Evolutionary conservation across 2,113 vertebrate species (phyloP).

Genomic region (Grammomys surdaster): DNA sequence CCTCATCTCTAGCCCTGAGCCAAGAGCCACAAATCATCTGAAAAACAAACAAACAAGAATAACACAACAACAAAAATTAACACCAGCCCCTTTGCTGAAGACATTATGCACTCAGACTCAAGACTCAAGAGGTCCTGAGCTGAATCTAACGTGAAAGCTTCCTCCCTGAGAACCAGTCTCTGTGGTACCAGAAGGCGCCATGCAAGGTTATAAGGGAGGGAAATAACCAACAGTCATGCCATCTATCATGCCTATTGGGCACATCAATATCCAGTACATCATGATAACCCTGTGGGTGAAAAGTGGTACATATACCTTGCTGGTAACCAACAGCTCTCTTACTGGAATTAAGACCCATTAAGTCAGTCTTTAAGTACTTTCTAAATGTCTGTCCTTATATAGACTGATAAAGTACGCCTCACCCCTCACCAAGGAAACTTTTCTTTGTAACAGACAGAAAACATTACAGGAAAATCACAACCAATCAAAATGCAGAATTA

Average conservation of each 20-base stretch:
- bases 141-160: neutral
- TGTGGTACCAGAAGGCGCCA: neutral
- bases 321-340: neutral
- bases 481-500: neutral
- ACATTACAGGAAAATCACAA: neutral
- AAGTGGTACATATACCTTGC: neutral
- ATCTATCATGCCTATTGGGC: neutral
- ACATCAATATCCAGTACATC: neutral
- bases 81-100: neutral
- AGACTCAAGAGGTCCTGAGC: neutral
- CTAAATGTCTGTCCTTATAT: neutral
- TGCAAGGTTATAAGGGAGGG: neutral
- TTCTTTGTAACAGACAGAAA: neutral
- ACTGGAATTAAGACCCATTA: neutral
- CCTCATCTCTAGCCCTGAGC: rapidly evolving
- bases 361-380: neutral
- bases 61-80: neutral
- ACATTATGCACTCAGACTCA: neutral
- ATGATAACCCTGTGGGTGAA: neutral
- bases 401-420: neutral
- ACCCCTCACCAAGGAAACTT: neutral
- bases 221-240: neutral
- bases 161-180: neutral
- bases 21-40: neutral
- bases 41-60: neutral